Base-by-base conservation (phyloP, 2,113 vertebrate genomes). In the Tenrec ecaudatus region DNA sequence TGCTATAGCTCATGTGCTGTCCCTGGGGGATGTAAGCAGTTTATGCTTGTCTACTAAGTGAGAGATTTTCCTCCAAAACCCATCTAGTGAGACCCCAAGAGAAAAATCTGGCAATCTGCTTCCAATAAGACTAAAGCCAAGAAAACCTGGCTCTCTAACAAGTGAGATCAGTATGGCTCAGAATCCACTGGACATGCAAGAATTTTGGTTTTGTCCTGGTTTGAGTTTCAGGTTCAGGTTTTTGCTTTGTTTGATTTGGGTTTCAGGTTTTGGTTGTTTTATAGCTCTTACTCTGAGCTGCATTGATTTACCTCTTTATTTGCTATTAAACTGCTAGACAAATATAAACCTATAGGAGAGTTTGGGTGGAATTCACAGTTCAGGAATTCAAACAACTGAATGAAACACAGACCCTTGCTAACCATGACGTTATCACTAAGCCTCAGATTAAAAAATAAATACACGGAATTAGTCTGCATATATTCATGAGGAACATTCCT, bases 241-340 rank as follows among this genome's bases (percentile, higher is more conserved):
- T 64, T 64, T 64, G 62, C 23, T 64, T 64, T 64, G 62, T 27
- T 29, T 29, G 27, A 14, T 69, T 71, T n/a, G 33, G n/a, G 31
- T 71, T 71, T 33, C 25, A 71, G 31, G 68, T 33, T 71, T 71
- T 15, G 5, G 27, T 68, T 68, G 66, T 68, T 68, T 71, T 71
- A 33, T 33, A 33, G 68, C 11, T 71, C 16, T 27, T 78, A 20
- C 22, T 89, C 47, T 84, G 47, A 68, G 1, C 11, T 38, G 11
- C 31, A 27, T 1, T 38, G 76, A 88, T n/a, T 83, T 68, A 53
- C 27, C 16, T 69, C 36, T 94, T 93, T 81, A 25, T 27, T 15
- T 90, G n/a, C 58, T 92, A 53, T 82, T 89, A 73, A 75, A 92
- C n/a, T 60, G 33, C 36, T 85, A 87, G 53, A 68, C 62, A 68